Evolutionary conservation across 2,888 invertebrate genomes (phyloP).

Genomic region (Odontocerum albicorne): DNA sequence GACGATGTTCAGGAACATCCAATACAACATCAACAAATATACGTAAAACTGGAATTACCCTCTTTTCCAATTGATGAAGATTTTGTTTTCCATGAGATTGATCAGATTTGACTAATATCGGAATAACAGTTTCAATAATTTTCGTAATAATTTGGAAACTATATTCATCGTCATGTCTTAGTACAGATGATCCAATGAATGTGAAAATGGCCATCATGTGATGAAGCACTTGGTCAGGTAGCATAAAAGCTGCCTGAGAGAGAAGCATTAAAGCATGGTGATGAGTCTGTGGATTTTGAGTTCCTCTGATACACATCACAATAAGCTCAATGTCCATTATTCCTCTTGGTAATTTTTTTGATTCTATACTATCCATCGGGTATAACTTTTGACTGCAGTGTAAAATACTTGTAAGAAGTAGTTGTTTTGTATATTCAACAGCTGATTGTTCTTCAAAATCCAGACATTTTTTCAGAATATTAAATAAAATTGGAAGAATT

Average conservation of each 20-base stretch:
- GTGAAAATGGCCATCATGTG: constrained; percentile 97
- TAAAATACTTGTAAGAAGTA: constrained; percentile 76
- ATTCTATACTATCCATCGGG: constrained; percentile 45
- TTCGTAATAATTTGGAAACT: constrained; percentile 91
- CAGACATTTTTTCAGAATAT: constrained; percentile 75
- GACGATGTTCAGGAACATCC: constrained; percentile 92
- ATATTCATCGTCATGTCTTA: constrained; percentile 92
- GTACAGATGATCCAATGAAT: constrained; percentile 92
- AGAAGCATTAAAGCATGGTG: constrained; percentile 88
- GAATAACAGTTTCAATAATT: constrained; percentile 87
- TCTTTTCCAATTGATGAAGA: constrained; percentile 49
- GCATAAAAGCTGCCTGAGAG: constrained; percentile 73
- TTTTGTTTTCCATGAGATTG: too few species aligned
- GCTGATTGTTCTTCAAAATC: constrained; percentile 79
- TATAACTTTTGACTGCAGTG: constrained; percentile 66
- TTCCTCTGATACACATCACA: constrained; percentile 86
- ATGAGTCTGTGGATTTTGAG: constrained; percentile 94
- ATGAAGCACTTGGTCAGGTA: constrained; percentile 84
- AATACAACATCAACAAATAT: constrained; percentile 90
- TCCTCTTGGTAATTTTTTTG: constrained; percentile 52
- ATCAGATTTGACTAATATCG: constrained; percentile 69
- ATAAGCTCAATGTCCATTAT: constrained; percentile 73
- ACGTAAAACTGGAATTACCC: constrained; percentile 70
- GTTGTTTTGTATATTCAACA: constrained; percentile 87
- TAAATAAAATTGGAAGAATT: constrained; percentile 76